Conservation (phyloP, 2,113 vertebrate species). For the Neofelis nebulosa region DNA sequence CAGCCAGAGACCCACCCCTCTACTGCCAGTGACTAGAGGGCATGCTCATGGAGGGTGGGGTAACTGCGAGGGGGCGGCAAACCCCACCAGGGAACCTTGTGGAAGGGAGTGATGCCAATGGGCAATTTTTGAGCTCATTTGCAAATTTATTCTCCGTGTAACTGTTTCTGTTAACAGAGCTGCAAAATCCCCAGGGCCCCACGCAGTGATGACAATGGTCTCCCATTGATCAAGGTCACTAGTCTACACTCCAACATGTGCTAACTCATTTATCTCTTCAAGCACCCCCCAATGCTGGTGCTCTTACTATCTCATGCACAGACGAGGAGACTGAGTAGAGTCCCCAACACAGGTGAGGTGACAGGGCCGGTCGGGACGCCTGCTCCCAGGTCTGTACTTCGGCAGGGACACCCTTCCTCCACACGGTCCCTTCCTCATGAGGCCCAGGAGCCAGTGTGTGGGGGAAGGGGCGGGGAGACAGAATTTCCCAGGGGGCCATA, state of each 20-base stretch:
- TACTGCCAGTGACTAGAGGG: fast-evolving
- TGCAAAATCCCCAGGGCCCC: not conserved
- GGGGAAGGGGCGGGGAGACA: too few species aligned
- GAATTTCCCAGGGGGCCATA: not conserved
- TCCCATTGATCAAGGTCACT: not conserved
- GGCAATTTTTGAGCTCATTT: not conserved
- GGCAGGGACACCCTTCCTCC: not conserved
- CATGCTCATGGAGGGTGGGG: fast-evolving
- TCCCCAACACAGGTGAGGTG: not conserved
- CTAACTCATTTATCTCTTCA: not conserved
- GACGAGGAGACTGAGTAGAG: not conserved
- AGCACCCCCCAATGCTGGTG: fast-evolving
- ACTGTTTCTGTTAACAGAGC: not conserved
- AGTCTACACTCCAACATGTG: fast-evolving
- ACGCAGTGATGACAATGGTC: not conserved
- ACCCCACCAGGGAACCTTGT: not conserved
- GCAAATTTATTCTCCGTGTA: not conserved
- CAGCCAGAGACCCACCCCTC: not conserved
- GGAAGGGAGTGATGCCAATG: not conserved
- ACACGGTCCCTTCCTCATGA: not conserved
- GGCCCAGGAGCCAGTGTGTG: not conserved
- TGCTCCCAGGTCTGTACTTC: fast-evolving
- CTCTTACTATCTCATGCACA: fast-evolving
- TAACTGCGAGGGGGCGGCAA: too few species aligned
- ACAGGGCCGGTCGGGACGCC: not conserved